These are phyloP conservation scores for Gymnocephalus cernua DNA, from an alignment of 2,113 vertebrate genomes.

Conservation along the genomic window DNA sequence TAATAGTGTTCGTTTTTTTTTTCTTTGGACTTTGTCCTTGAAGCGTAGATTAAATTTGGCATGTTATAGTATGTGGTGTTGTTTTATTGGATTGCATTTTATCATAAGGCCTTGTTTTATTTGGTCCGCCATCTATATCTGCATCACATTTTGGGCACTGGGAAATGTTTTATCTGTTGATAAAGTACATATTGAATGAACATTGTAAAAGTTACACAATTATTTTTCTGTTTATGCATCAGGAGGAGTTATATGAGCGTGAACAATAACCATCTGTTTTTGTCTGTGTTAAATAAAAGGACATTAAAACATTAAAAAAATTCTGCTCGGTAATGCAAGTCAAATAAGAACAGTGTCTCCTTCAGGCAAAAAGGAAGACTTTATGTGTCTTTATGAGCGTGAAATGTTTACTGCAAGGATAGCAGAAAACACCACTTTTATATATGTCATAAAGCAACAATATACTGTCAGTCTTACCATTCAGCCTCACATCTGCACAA, in stretches of 20 bases:
- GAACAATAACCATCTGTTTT: slow-evolving; percentile 36
- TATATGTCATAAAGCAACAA: slow-evolving; percentile 24
- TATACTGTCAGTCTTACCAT: not conserved
- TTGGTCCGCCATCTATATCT: not conserved
- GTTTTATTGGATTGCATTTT: slow-evolving; percentile 16
- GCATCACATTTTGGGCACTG: not conserved
- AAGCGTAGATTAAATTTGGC: not conserved
- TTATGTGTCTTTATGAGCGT: slow-evolving; percentile 33
- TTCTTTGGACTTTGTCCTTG: too few relatives aligned
- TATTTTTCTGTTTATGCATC: slow-evolving; percentile 29
- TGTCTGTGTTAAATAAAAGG: slow-evolving; percentile 41
- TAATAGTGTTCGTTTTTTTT: not conserved
- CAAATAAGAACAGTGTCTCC: slow-evolving; percentile 5
- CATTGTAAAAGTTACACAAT: slow-evolving; percentile 34
- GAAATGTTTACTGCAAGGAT: slow-evolving; percentile 21
- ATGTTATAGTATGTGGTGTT: not conserved
- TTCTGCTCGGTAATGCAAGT: not conserved
- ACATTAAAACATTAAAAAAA: slow-evolving; percentile 29
- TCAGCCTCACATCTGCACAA: slow-evolving; percentile 4
- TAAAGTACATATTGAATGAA: slow-evolving; percentile 22
- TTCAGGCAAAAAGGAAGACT: slow-evolving; percentile 23
- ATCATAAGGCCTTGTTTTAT: not conserved
- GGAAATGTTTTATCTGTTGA: slow-evolving; percentile 28
- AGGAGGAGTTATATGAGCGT: slow-evolving; percentile 9
- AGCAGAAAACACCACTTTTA: slow-evolving; percentile 20